phyloP scores from a whole-genome alignment of 2,113 vertebrate species.

The Caloenas nicobarica region DNA sequence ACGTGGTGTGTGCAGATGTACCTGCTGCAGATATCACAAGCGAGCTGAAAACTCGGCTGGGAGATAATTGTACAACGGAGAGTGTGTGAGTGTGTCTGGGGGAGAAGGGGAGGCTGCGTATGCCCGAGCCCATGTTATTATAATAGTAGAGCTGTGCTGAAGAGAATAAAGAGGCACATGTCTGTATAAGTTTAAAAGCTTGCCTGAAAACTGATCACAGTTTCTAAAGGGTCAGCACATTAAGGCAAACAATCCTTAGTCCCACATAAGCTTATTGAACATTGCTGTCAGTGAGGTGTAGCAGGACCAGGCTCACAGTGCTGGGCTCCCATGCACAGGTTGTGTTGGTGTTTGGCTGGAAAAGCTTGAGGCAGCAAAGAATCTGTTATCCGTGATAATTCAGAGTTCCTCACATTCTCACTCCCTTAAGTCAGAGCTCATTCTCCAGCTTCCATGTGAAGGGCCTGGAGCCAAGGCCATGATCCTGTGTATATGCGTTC shows the following conservation, averaged over 20 bases:
- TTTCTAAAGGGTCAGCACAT: background rate
- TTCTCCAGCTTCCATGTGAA: slow-evolving; percentile 45
- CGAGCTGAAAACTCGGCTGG: background rate
- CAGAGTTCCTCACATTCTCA: slow-evolving; percentile 49
- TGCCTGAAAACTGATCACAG: background rate
- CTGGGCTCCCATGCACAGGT: background rate
- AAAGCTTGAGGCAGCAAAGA: background rate
- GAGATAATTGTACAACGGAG: background rate
- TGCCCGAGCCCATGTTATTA: background rate
- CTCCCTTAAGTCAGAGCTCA: slow-evolving; percentile 36
- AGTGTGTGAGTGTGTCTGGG: background rate
- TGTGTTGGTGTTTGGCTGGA: background rate
- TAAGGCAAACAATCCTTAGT: background rate
- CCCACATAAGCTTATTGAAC: no score
- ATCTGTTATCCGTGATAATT: background rate
- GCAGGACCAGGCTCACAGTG: background rate
- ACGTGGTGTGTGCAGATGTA: background rate
- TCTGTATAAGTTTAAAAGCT: background rate
- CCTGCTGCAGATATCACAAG: background rate
- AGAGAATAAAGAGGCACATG: background rate
- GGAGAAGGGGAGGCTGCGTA: background rate
- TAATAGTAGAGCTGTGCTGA: background rate
- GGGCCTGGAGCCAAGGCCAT: slow-evolving; percentile 50
- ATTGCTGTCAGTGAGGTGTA: background rate
- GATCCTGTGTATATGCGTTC: slow-evolving; percentile 52